phyloP scores from a whole-genome alignment of 2,888 invertebrate species.

The Sesia bembeciformis region DNA sequence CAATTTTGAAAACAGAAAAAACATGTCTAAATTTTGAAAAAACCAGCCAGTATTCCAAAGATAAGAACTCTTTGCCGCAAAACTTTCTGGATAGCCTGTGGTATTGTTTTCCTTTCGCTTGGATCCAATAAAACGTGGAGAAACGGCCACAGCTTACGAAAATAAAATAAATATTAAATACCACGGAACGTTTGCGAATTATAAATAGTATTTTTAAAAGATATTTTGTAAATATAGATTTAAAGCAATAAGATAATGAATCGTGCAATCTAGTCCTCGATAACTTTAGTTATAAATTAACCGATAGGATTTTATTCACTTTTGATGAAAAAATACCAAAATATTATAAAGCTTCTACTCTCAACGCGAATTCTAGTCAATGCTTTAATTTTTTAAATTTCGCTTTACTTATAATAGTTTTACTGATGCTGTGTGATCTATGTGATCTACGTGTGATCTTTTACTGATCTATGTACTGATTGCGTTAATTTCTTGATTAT shows the following conservation, averaged over 20 bases:
- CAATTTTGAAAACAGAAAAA: too few species aligned
- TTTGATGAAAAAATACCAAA: constrained; percentile 10
- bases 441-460: too few species aligned
- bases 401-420: too few species aligned
- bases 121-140: constrained; percentile 30
- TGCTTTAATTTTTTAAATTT: constrained; percentile 21
- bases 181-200: constrained; percentile 37
- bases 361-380: constrained; percentile 37
- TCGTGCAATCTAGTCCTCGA: constrained; percentile 66
- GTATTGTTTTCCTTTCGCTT: constrained; percentile 16
- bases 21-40: too few species aligned
- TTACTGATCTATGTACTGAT: too few species aligned
- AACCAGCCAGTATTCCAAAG: too few species aligned
- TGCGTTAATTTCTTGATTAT: too few species aligned
- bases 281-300: constrained; percentile 40
- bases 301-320: constrained; percentile 49
- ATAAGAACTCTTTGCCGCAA: too few species aligned
- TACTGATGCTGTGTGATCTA: too few species aligned
- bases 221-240: constrained; percentile 68
- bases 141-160: constrained; percentile 34
- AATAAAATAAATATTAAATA: constrained; percentile 17
- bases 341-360: constrained; percentile 1
- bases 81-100: too few species aligned
- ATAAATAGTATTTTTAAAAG: constrained; percentile 66
- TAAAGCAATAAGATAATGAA: constrained; percentile 34